Base-by-base conservation (phyloP, 92 coral and sea anemone genomes). In the Phymanthus crucifer region DNA sequence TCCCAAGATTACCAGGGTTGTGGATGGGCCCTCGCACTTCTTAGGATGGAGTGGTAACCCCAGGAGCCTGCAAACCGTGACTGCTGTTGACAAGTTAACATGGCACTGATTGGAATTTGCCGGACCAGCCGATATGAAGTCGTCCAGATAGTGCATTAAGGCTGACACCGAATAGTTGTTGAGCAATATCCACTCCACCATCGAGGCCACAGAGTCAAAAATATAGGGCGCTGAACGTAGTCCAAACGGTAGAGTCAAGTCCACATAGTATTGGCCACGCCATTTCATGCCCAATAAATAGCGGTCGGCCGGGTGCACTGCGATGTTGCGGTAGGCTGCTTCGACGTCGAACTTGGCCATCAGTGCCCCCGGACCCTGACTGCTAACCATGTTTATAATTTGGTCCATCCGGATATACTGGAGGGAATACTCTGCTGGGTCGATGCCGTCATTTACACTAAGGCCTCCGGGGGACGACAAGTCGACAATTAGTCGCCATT, bases 241-340 rank as follows among this genome's bases (percentile, higher is more conserved):
- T 1, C 76, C 77, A 31, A 72, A 72, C 32, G 70, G 81, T 10
- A 74, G 65, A 11, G 61, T 48, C n/a, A 83, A 19, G 24, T 83
- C 84, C n/a, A 83, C 88, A 75, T 32, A 83, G 31, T 72, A 88
- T 58, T 82, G 24, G 1, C 66, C 79, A 23, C 65, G 29, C 90
- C 87, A 87, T 40, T 75, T 48, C 88, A 88, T 83, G 4, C 88
- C 88, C 24, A 83, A n/a, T 32, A 88, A 38, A 38, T 24, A 29
- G 3, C 74, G 80, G 31, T 82, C 86, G 0, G 4, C 3, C 16
- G 80, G 74, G 45, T 82, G 86, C 2, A 82, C 74, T 0, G 80
- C 38, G 32, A 82, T 38, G 40, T 82, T 82, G 11, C 80, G 40
- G 56, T 47, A 52, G 32, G 90, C 77, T 5, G 71, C 56, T 29